These are phyloP conservation scores for Sarcophilus harrisii DNA, from an alignment of 2,797 vertebrate genomes.

Conservation along the genomic window DNA sequence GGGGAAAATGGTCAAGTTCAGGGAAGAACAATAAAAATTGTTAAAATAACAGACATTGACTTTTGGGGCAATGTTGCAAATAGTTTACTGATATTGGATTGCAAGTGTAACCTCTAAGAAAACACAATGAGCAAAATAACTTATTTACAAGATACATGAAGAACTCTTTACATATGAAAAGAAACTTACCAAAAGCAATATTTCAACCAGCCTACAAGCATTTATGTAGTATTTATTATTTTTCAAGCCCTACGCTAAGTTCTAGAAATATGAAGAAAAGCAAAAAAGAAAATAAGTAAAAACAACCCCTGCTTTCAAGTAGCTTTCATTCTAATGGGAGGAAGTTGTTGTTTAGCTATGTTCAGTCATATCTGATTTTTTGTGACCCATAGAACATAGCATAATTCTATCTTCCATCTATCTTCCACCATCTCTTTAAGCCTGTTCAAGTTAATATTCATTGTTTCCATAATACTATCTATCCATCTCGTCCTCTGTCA, in stretches of 20 bases:
- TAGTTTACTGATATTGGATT: background rate
- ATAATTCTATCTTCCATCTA: background rate
- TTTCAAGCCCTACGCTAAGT: background rate
- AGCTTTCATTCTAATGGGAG: background rate
- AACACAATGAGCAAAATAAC: background rate
- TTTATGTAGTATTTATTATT: background rate
- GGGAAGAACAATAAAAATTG: slow-evolving; percentile 1
- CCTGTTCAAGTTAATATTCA: background rate
- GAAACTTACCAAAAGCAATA: background rate
- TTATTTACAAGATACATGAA: background rate
- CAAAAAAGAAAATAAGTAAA: background rate
- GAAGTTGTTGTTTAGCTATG: background rate
- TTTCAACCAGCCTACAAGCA: background rate
- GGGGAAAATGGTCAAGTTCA: background rate
- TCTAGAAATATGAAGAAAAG: background rate
- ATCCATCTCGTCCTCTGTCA: background rate
- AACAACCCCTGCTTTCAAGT: background rate
- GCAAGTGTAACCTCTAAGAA: slow-evolving; percentile 12
- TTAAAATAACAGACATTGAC: background rate
- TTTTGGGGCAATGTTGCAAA: background rate
- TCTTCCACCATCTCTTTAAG: background rate
- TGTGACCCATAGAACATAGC: background rate
- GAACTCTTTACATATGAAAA: background rate
- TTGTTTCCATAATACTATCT: background rate
- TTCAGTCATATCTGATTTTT: background rate